Base-by-base conservation (phyloP, 2,797 vertebrate genomes). In the Microctenopoma stevenorrisi region DNA sequence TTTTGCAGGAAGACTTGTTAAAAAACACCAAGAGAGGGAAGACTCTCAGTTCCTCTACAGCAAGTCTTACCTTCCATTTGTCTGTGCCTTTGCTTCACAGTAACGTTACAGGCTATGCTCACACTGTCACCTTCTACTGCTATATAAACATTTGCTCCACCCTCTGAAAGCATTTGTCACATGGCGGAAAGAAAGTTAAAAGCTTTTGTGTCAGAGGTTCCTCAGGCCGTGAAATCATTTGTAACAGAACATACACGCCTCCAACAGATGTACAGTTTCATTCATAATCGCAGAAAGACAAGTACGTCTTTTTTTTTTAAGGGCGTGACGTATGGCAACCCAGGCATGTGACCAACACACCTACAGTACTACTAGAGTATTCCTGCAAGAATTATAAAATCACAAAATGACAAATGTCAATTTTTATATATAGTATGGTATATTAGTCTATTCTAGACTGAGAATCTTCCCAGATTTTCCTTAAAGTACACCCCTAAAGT, bases 1-100 rank as follows among this genome's bases (percentile, higher is more conserved):
- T 11, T 35, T 8, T 35, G 33, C 33, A 35, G 33, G 33, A 35
- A 33, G 10, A 4, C n/a, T 4, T 11, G 13, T 30, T 14, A 47
- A 9, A 25, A 2, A 50, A 49, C 28, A 42, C 0, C 1, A 18
- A 25, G 11, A 0, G 28, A 1, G 25, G 1, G 26, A 42, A 44
- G 26, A 35, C 5, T 2, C 28, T 8, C 3, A 1, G 49, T 49
- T 1, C 33, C 4, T 22, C 2, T 14, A 84, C 22, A 44, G 54
- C 26, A 25, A 37, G 15, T 16, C 91, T 93, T 64, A 94, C 93
- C 89, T 58, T 89, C 89, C 92, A 94, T 94, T 71, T 79, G 48
- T 58, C 30, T 5, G 30, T 58, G 62, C 72, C 15, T 77, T 30
- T 53, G 46, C 30, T 9, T 30, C 42, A 18, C 18, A 2, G n/a